Evolutionary conservation across 2,113 vertebrate genomes (phyloP), one percentile per base, ranked within the genome.

Genomic region (Gymnocephalus cernua): DNA sequence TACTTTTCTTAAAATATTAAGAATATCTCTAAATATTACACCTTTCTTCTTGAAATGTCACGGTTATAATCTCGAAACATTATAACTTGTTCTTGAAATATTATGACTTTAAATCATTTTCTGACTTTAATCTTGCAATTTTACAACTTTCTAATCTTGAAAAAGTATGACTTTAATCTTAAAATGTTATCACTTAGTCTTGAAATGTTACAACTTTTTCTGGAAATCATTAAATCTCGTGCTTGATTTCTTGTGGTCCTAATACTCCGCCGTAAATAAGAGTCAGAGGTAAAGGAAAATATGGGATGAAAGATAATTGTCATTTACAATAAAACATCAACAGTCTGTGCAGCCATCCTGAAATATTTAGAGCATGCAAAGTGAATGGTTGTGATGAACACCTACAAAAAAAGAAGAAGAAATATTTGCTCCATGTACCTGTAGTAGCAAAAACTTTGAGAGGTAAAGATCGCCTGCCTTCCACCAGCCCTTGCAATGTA

Each of bases 341-440:
- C 14, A 21, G 38, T 80, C n/a, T 83, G 47, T 78, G 38, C 53
- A 77, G 23, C 27, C 38, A 50, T 44, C 16, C 15, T 65, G 72
- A 82, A 56, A 66, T 56, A 58, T 64, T 27, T 1, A 61, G 2
- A 73, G 10, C 3, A 71, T 27, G 48, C 19, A 45, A 27, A 57
- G 62, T 23, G 32, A 74, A 29, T 16, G 62, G 80, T 66, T 0
- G 23, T 14, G 72, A 88, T 82, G 81, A 59, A 77, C 65, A 83
- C 72, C 13, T 73, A 76, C 50, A 53, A 69, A 73, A 23, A n/a
- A 16, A 68, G 51, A 70, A 50, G 25, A 12, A 72, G 51, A 73
- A 82, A 85, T 16, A 63, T 72, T 45, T 67, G 67, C 61, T 88
- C 51, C 65, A 86, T 93, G 80, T 96, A 95, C 94, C 94, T 95